Conservation (phyloP, 2,888 invertebrate species). For the Bellardia pandia region DNA sequence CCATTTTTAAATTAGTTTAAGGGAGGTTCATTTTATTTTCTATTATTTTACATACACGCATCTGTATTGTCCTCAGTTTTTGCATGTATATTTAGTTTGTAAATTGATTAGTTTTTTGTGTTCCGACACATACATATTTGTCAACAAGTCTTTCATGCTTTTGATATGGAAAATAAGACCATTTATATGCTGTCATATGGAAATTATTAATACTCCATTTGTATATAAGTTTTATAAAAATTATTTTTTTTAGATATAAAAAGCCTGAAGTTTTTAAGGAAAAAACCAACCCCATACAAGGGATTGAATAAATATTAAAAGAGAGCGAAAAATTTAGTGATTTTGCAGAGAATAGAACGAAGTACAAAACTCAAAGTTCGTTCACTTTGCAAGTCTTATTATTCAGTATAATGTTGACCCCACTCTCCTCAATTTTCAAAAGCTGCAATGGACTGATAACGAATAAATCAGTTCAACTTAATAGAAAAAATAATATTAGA, state of each 20-base stretch:
- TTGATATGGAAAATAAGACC: constrained; percentile 56
- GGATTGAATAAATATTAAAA: no score
- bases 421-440: no score
- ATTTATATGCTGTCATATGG: constrained; percentile 68
- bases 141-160: constrained; percentile 48
- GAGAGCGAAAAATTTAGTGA: no score
- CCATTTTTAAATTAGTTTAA: constrained; percentile 21
- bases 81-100: constrained; percentile 39
- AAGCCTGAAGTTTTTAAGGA: neutral
- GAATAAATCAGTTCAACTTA: no score
- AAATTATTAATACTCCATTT: constrained; percentile 29
- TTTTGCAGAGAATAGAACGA: no score
- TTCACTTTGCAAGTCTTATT: neutral
- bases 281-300: no score
- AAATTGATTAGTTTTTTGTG: constrained; percentile 41
- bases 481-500: no score
- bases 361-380: neutral
- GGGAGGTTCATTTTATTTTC: neutral
- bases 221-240: neutral
- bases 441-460: no score
- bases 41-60: constrained; percentile 15
- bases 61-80: constrained; percentile 37
- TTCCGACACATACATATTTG: neutral
- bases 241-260: neutral
- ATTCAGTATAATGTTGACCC: no score